phyloP scores from a whole-genome alignment of 2,888 invertebrate genomes.

The Junonia oenone region DNA sequence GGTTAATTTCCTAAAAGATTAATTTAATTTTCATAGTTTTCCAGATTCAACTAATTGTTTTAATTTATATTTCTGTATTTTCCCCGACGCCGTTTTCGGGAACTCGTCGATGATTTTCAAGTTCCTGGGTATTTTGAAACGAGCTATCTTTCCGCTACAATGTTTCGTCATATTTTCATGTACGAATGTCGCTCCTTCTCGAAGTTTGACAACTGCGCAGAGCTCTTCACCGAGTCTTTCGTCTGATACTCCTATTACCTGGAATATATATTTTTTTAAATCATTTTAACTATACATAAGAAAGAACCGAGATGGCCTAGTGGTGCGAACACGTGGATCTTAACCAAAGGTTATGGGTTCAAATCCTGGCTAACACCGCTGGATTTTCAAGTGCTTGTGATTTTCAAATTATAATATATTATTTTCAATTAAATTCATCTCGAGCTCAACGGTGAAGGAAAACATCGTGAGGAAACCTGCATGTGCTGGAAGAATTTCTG shows the following conservation, averaged over 20 bases:
- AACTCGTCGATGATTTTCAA: slow-evolving; percentile 83
- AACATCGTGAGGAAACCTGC: too few relatives aligned
- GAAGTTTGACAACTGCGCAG: slow-evolving; percentile 82
- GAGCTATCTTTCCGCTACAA: slow-evolving; percentile 85
- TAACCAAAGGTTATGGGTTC: too few relatives aligned
- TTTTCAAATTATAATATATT: too few relatives aligned
- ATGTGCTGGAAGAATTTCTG: too few relatives aligned
- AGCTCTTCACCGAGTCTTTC: slow-evolving; percentile 88
- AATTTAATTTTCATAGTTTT: slow-evolving; percentile 39
- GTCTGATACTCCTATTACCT: slow-evolving; percentile 88
- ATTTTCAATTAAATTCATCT: too few relatives aligned
- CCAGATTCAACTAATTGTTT: slow-evolving; percentile 69
- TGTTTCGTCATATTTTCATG: slow-evolving; percentile 79
- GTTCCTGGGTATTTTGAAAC: slow-evolving; percentile 89
- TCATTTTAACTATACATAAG: too few relatives aligned
- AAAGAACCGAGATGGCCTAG: too few relatives aligned
- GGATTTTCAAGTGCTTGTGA: too few relatives aligned
- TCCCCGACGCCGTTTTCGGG: slow-evolving; percentile 91
- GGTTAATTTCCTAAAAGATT: background rate
- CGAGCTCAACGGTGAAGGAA: too few relatives aligned
- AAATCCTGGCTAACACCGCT: too few relatives aligned
- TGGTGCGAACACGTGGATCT: too few relatives aligned
- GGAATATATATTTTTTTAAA: slow-evolving; percentile 6
- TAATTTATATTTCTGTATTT: slow-evolving; percentile 86
- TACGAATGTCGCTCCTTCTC: slow-evolving; percentile 71